Conservation (phyloP, 2,888 invertebrate genomes). For the Troilus luridus region DNA sequence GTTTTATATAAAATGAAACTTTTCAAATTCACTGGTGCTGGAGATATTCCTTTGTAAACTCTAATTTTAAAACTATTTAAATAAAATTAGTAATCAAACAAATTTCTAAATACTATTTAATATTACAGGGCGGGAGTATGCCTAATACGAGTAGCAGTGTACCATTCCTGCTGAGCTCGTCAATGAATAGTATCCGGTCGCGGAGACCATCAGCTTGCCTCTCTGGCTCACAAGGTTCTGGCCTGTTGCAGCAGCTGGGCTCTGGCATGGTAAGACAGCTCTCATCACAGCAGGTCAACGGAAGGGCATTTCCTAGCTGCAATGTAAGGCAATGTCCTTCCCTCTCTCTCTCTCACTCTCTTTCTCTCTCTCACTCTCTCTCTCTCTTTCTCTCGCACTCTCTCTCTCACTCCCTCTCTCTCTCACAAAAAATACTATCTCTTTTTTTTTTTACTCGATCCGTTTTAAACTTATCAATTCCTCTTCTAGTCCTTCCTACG, state of each 20-base stretch:
- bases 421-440: not conserved
- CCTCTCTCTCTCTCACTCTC: slow-evolving; percentile 63
- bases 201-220: slow-evolving; percentile 82
- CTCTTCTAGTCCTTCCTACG: not conserved
- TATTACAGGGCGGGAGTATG: slow-evolving; percentile 86
- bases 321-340: slow-evolving; percentile 70
- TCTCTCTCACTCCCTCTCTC: slow-evolving; percentile 30
- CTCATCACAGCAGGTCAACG: slow-evolving; percentile 73
- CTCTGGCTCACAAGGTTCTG: slow-evolving; percentile 80
- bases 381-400: slow-evolving; percentile 58
- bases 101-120: not conserved
- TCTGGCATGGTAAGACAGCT: slow-evolving; percentile 94
- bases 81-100: not conserved
- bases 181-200: slow-evolving; percentile 82
- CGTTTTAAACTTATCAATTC: not conserved
- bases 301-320: slow-evolving; percentile 73
- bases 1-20: too few relatives aligned
- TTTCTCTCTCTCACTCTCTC: slow-evolving; percentile 53
- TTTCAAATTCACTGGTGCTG: not conserved
- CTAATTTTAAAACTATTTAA: not conserved
- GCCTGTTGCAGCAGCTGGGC: slow-evolving; percentile 89
- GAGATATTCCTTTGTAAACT: not conserved
- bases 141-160: slow-evolving; percentile 92
- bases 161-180: slow-evolving; percentile 86
- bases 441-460: slow-evolving; percentile 26